phyloP scores from a whole-genome alignment of 2,888 invertebrate species.

The Psylliodes chrysocephalus region DNA sequence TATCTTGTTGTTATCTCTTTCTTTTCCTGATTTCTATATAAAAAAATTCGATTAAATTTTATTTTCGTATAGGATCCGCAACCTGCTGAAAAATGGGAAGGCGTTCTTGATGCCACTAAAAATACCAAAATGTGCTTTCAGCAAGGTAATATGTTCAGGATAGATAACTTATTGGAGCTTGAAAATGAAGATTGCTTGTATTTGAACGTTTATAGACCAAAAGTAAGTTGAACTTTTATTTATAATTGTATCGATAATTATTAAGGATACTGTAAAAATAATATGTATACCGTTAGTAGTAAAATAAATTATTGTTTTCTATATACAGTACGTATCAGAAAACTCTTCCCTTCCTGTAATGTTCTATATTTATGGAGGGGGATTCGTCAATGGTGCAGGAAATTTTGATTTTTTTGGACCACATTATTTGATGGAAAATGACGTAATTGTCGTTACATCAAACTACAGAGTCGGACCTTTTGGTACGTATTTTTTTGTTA shows the following conservation, averaged over 20 bases:
- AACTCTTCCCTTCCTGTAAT: conserved; percentile 52
- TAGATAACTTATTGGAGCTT: not conserved
- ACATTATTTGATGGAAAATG: conserved; percentile 54
- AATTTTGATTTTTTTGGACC: conserved; percentile 61
- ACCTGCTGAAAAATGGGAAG: conserved; percentile 32
- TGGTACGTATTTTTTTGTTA: no score
- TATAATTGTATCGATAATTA: not conserved
- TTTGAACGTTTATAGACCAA: conserved; percentile 46
- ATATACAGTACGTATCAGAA: conserved; percentile 20
- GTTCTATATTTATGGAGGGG: conserved; percentile 59
- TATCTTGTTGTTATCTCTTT: no score
- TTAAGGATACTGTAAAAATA: no score
- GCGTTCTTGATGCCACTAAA: conserved; percentile 23
- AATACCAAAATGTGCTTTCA: conserved; percentile 30
- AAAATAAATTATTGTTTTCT: no score
- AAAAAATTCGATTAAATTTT: not conserved
- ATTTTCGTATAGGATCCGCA: conserved; percentile 27
- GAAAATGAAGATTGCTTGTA: conserved; percentile 46
- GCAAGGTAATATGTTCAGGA: conserved; percentile 8
- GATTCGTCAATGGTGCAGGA: conserved; percentile 53
- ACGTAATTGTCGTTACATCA: conserved; percentile 53
- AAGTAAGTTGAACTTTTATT: conserved; percentile 23
- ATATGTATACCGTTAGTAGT: not conserved
- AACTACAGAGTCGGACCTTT: conserved; percentile 52
- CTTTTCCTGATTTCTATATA: no score